These are phyloP conservation scores for Drosophila infuscata DNA, from an alignment of 2,888 invertebrate genomes.

Conservation along the genomic window DNA sequence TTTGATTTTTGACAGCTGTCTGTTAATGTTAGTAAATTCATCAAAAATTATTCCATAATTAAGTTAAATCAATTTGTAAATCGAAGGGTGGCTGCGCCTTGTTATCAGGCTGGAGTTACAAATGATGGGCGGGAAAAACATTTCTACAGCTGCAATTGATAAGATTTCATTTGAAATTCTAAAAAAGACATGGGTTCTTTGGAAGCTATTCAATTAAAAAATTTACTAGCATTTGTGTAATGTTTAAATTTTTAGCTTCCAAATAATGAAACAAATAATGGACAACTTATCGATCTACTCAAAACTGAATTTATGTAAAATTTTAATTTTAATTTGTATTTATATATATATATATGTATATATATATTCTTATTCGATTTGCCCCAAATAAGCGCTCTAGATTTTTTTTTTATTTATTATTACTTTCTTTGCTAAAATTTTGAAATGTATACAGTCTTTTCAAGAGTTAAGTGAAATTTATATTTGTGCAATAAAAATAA, in stretches of 20 bases:
- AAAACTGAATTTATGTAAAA: not conserved
- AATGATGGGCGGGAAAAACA: not conserved
- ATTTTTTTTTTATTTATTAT: not conserved
- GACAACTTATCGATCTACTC: not conserved
- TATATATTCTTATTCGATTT: not conserved
- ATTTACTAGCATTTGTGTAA: not conserved
- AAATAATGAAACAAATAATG: not conserved
- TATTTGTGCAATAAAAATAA: not conserved
- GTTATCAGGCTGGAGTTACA: not conserved
- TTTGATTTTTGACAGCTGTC: constrained; percentile 67
- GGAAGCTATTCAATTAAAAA: too few relatives aligned
- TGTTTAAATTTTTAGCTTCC: not conserved
- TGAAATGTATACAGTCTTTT: not conserved
- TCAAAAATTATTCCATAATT: constrained; percentile 34
- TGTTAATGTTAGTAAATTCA: constrained; percentile 25
- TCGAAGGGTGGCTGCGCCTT: constrained; percentile 17
- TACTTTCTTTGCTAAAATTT: not conserved
- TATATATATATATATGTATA: not conserved
- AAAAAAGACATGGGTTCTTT: not conserved
- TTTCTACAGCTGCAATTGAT: not conserved
- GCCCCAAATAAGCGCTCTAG: not conserved
- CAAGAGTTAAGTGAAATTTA: not conserved
- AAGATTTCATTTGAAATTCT: not conserved
- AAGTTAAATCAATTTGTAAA: constrained; percentile 18
- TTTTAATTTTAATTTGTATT: not conserved